Percentiles rank a stretch among this genome's conserved stretches.
These are phyloP conservation scores for Aradus depressus DNA, from an alignment of 2,888 invertebrate genomes.

Conservation along the genomic window DNA sequence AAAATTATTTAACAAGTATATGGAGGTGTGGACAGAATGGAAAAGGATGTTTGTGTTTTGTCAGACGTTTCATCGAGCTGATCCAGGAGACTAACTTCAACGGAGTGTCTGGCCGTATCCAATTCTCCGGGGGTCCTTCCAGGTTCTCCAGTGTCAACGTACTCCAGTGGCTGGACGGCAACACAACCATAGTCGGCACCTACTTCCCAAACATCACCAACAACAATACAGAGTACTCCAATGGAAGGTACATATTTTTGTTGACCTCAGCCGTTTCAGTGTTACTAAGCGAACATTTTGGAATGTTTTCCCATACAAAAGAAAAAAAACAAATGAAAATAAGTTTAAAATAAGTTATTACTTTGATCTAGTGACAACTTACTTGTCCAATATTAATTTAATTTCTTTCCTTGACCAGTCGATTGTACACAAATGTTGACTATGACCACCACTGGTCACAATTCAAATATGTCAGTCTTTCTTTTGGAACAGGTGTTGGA, in stretches of 20 bases:
- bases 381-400: too few relatives aligned
- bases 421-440: too few relatives aligned
- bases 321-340: too few relatives aligned
- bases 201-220: constrained; percentile 46
- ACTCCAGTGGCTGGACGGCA: constrained; percentile 46
- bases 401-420: too few relatives aligned
- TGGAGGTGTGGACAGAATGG: too few relatives aligned
- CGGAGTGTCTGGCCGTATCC: constrained; percentile 62
- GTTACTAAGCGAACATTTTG: background rate
- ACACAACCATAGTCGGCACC: constrained; percentile 43
- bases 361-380: too few relatives aligned
- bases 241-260: constrained; percentile 36
- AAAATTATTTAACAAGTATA: too few relatives aligned
- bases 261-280: background rate
- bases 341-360: too few relatives aligned
- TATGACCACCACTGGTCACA: too few relatives aligned
- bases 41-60: too few relatives aligned
- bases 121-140: constrained; percentile 57
- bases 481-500: too few relatives aligned
- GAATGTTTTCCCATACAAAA: background rate
- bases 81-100: constrained; percentile 55
- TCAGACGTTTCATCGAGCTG: constrained; percentile 48
- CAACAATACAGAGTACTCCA: constrained; percentile 39
- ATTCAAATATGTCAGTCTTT: too few relatives aligned
- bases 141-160: constrained; percentile 50